phyloP scores from a whole-genome alignment of 2,888 invertebrate genomes.

The Phaonia tiefii region DNA sequence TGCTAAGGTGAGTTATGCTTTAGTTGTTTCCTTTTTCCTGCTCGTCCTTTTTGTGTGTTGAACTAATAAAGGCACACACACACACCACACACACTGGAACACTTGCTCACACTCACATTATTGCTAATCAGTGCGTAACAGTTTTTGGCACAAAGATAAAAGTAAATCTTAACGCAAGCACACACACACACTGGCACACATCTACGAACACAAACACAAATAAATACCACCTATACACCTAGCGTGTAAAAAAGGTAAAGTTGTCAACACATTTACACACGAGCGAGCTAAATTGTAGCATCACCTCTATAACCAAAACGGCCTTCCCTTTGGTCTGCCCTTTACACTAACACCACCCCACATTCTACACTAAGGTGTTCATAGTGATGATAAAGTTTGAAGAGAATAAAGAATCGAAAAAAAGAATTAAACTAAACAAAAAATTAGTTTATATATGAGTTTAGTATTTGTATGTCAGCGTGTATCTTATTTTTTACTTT shows the following conservation, averaged over 20 bases:
- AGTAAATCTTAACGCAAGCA: constrained; percentile 32
- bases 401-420: too few relatives aligned
- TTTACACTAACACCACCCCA: neutral
- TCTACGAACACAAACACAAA: neutral
- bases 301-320: neutral
- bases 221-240: too few relatives aligned
- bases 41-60: neutral
- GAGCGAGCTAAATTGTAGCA: neutral
- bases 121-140: constrained; percentile 62
- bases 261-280: constrained; percentile 59
- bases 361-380: constrained; percentile 2
- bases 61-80: neutral
- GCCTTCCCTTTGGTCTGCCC: neutral
- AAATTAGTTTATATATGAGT: constrained; percentile 53
- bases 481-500: constrained; percentile 6
- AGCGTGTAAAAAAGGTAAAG: constrained; percentile 42
- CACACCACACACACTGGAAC: neutral
- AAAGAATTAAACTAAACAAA: constrained; percentile 8
- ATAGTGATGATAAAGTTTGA: constrained; percentile 52
- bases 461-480: constrained; percentile 30
- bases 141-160: constrained; percentile 40
- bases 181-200: neutral
- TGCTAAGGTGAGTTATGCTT: constrained; percentile 37
- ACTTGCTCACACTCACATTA: constrained; percentile 30
- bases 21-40: constrained; percentile 43